Evolutionary conservation across 2,113 vertebrate genomes (phyloP).

Genomic region (Xenopus laevis): DNA sequence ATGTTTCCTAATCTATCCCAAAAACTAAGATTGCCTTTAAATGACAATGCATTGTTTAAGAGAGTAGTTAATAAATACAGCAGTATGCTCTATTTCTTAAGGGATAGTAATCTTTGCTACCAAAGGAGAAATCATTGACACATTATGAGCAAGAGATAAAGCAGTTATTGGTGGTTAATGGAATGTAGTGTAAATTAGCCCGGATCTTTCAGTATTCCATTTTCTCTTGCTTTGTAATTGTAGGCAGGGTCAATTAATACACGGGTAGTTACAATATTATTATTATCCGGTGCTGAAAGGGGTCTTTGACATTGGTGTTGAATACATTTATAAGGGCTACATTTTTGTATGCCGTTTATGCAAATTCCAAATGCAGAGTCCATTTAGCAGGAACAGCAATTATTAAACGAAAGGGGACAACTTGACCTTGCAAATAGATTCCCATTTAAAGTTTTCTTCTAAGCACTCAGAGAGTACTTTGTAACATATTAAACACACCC

Average conservation of each 20-base stretch:
- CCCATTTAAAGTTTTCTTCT: conserved; percentile 18
- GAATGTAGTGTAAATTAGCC: no score
- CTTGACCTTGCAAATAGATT: conserved; percentile 25
- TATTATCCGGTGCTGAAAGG: conserved; percentile 17
- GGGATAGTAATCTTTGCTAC: no score
- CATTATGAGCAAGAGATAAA: no score
- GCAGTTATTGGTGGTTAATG: no score
- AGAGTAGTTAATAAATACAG: no score
- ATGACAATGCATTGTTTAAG: no score
- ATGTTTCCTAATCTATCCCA: no score
- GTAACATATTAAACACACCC: neutral
- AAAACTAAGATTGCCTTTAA: no score
- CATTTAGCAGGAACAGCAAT: conserved; percentile 10
- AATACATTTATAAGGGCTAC: neutral
- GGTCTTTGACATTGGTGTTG: conserved; percentile 14
- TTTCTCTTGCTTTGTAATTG: neutral
- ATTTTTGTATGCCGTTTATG: conserved; percentile 13
- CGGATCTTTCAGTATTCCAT: neutral
- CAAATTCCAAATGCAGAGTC: conserved; percentile 28
- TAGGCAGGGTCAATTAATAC: conserved; percentile 7
- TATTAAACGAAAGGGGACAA: neutral
- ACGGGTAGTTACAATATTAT: conserved; percentile 14
- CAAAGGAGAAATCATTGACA: no score
- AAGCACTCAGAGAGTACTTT: neutral
- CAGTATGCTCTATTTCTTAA: no score